Evolutionary conservation across 2,797 vertebrate genomes (phyloP), one percentile per base, ranked within the genome.

Genomic region (Chelmon rostratus): DNA sequence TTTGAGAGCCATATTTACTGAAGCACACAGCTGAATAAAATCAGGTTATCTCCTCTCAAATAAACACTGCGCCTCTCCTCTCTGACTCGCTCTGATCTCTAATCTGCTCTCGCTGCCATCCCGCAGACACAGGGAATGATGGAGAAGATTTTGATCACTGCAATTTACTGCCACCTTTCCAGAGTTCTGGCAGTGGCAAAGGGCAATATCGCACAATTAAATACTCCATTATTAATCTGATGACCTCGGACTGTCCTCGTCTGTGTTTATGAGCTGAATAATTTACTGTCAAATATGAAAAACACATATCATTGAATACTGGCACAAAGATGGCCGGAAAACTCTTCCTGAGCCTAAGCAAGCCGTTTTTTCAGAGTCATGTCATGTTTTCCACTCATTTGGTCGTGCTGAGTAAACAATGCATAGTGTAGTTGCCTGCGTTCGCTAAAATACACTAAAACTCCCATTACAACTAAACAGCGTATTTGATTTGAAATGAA

Each of bases 1-100:
- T 81, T 79, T 63, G 58, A 79, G 73, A 76, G 52, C 52, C 62
- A 76, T 79, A 74, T 82, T 84, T 82, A 78, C 79, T 78, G 74
- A 78, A 73, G 83, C 76, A 71, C 25, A 31, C 37, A 54, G 64
- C 44, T 79, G 80, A 90, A 79, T 79, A 53, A 75, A 86, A 80
- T 80, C 82, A 76, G 69, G 70, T 86, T 63, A 77, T 89, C 78
- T 80, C 73, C 76, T 72, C 68, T 85, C 75, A 85, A 73, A 81
- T 69, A 79, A 86, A 83, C 68, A 79, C 71, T 63, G 18, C 31
- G 25, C 42, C 37, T 64, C 61, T 64, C 38, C 69, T 52, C 62
- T 65, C 79, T 71, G 76, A 52, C 58, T 72, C 79, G 18, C 77
- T 63, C 57, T 83, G 78, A 88, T 88, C 75, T 76, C 37, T 79